Base-by-base conservation (phyloP, 2,888 invertebrate genomes). In the Drosophila longiperda region DNA sequence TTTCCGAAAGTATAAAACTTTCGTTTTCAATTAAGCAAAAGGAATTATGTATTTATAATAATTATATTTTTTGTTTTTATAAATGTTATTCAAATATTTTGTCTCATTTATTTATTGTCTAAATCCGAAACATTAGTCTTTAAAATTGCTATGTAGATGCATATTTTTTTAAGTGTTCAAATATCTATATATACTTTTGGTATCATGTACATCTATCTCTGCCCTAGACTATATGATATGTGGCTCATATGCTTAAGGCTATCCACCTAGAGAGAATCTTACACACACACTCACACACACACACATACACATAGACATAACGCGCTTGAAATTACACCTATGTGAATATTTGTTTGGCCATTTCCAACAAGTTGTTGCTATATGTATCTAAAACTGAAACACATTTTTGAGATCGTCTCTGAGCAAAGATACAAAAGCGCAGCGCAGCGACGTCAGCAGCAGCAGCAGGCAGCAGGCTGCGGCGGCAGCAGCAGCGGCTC, bases 351-450 rank as follows among this genome's bases (percentile, higher is more conserved):
- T 85, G 72, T 79, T 84, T 82, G 82, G 72, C 65, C 49, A 75
- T 69, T 84, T 81, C 83, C 71, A 80, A 77, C 82, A 78, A 82
- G 68, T 82, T 82, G 85, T 68, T 77, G 77, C 80, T 87, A 89
- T 40, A 55, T 55, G 49, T 89, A 81, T 89, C 53, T 66, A 66
- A 71, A 83, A 75, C 75, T 78, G 66, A 82, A 74, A 73, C 69
- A 73, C 67, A 71, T 68, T 78, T 82, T 77, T 63, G 69, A 65
- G 71, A 67, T 77, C 73, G 68, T 63, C 83, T 78, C 72, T 50
- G 55, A 54, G 45, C 54, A 63, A 67, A 74, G 48, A 59, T 48
- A 67, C 53, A 69, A 66, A 77, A 79, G 62, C 66, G 78, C 64
- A 75, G 62, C 67, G 78, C 64, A 65, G 71, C 69, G 26, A 26